Evolutionary conservation across 2,113 vertebrate genomes (phyloP).

Genomic region (Chroicocephalus ridibundus): DNA sequence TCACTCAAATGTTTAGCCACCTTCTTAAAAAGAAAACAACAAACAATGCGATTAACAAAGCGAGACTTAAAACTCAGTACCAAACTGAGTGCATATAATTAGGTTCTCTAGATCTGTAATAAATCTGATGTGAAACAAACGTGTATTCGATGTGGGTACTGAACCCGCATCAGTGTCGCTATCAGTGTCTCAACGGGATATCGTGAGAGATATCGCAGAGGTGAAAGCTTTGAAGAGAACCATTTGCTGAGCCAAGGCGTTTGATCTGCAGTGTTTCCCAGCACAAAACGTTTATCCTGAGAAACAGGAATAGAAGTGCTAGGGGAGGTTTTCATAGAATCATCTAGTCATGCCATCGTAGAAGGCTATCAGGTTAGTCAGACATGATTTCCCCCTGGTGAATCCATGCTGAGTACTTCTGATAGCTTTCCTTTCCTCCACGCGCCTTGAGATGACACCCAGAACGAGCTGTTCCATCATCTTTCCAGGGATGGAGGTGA

Average conservation of each 20-base stretch:
- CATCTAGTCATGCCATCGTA: too few species aligned
- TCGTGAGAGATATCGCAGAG: neutral
- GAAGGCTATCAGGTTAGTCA: too few species aligned
- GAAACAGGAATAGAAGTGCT: neutral
- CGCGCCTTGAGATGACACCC: too few species aligned
- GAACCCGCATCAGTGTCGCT: neutral
- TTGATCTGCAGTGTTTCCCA: neutral
- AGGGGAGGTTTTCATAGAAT: too few species aligned
- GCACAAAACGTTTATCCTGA: neutral
- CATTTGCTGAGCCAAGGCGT: neutral
- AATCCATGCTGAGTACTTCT: too few species aligned
- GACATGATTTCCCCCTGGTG: too few species aligned
- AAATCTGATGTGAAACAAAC: neutral
- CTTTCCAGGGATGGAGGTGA: too few species aligned
- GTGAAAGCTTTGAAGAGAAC: neutral
- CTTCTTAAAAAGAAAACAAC: neutral
- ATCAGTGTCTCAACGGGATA: neutral
- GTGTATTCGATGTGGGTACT: neutral
- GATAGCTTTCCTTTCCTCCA: too few species aligned
- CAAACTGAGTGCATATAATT: neutral
- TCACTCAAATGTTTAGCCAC: neutral
- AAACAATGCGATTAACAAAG: neutral
- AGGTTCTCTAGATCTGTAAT: neutral
- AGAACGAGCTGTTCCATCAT: too few species aligned
- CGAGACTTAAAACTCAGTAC: neutral